A percentile compares a stretch with the other conserved stretches of the same genome.
phyloP scores from a whole-genome alignment of 2,888 invertebrate species.

The Scaptodrosophila latifasciaeformis region DNA sequence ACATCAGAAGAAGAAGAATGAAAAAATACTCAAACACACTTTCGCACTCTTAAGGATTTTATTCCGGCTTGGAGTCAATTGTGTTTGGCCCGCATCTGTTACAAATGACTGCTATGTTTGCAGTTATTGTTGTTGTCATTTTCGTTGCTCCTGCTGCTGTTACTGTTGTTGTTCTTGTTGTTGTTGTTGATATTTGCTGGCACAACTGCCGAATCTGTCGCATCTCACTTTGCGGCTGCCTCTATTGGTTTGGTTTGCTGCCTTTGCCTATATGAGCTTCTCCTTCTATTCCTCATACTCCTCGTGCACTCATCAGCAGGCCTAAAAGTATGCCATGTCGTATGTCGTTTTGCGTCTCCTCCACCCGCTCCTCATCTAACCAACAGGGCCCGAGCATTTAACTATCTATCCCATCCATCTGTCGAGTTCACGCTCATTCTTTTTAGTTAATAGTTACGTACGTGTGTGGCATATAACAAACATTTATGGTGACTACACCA shows the following conservation, averaged over 20 bases:
- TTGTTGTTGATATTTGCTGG: conserved; percentile 7
- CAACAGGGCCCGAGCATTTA: too few species aligned
- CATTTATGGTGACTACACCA: conserved; percentile 42
- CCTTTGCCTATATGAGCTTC: neutral
- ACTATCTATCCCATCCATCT: too few species aligned
- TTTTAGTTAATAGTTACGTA: conserved; percentile 63
- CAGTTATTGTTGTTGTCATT: conserved; percentile 20
- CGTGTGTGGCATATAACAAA: conserved; percentile 63
- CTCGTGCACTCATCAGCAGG: neutral
- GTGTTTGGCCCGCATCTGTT: conserved; percentile 65
- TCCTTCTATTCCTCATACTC: neutral
- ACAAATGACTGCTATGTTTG: conserved; percentile 51
- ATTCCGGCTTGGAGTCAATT: conserved; percentile 46
- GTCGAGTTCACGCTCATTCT: conserved; percentile 23
- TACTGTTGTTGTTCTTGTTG: conserved; percentile 9
- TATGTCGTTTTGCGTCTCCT: neutral
- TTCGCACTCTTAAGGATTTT: neutral
- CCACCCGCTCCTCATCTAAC: conserved; percentile 8
- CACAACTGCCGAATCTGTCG: conserved; percentile 4
- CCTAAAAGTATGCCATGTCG: conserved; percentile 3
- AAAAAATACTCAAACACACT: neutral
- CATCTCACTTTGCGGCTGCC: conserved; percentile 25
- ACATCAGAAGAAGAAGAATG: too few species aligned
- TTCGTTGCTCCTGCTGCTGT: neutral
- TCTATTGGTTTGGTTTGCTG: conserved; percentile 14